Conservation (phyloP, 2,113 vertebrate genomes). For the Oncorhynchus gorbuscha region DNA sequence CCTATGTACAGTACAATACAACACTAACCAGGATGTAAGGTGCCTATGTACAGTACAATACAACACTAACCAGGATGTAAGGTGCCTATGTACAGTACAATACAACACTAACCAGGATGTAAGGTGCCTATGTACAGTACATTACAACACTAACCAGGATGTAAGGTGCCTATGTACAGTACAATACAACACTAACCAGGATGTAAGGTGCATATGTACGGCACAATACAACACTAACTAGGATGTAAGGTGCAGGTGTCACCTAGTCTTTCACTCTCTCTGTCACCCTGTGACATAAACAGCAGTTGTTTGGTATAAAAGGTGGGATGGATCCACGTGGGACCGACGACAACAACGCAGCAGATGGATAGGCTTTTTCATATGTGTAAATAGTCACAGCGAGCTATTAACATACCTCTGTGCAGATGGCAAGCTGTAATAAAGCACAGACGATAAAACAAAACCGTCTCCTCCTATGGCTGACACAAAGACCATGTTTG, state of each 20-base stretch:
- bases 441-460: slow-evolving; percentile 81
- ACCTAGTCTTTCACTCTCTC: slow-evolving; percentile 73
- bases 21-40: slow-evolving; percentile 62
- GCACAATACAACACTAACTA: slow-evolving; percentile 52
- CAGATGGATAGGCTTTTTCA: slow-evolving; percentile 85
- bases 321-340: slow-evolving; percentile 81
- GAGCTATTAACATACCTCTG: slow-evolving; percentile 79
- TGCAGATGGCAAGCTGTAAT: slow-evolving; percentile 84
- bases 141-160: too few relatives aligned
- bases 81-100: slow-evolving; percentile 64
- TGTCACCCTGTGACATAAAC: slow-evolving; percentile 80
- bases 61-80: neutral
- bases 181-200: too few relatives aligned
- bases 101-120: slow-evolving; percentile 54
- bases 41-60: slow-evolving; percentile 33
- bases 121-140: slow-evolving; percentile 53
- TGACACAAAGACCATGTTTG: slow-evolving; percentile 72
- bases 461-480: slow-evolving; percentile 62
- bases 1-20: slow-evolving; percentile 64
- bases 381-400: slow-evolving; percentile 75
- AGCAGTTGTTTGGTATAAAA: slow-evolving; percentile 80
- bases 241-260: slow-evolving; percentile 72
- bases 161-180: slow-evolving; percentile 38
- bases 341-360: slow-evolving; percentile 63
- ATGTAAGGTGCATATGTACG: slow-evolving; percentile 59